Evolutionary conservation across 2,888 invertebrate species (phyloP), one percentile per base, ranked within the genome.

Genomic region (Nemoura dubitans): DNA sequence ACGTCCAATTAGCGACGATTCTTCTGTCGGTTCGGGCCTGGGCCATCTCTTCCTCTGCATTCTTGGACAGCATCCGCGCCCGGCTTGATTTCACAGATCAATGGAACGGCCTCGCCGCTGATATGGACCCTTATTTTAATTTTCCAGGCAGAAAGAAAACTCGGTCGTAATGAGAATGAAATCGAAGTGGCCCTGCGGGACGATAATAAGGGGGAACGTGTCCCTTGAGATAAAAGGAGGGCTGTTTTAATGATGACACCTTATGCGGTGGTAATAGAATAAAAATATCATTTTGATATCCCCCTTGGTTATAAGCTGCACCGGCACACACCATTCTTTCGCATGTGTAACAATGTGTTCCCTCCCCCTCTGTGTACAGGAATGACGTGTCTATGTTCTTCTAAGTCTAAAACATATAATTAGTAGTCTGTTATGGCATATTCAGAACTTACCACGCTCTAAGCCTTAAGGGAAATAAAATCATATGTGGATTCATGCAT

Each of bases 241-340:
- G 84, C 26, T 28, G 14, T 27, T 59, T 28, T 84, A 59, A 59
- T 76, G 84, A 59, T 29, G 84, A 59, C 84, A 84, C 84, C 84
- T 84, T 84, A 76, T 84, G 84, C 76, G 28, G 84, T 76, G 84
- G 29, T 84, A 84, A 84, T 84, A 84, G 84, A 84, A 84, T 84
- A 76, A 84, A 84, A 84, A 29, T 84, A 84, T 84, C 83, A 84
- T 84, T 84, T 84, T 84, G 84, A 59, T 76, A 81, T 30, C 81
- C 81, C 81, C 29, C 30, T 81, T 16, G 29, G 59, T 16, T 59
- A 59, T 59, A 59, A 21, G 59, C 59, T 21, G 21, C 59, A 59
- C 21, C 21, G 59, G 14, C 59, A 21, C 59, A 59, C 21, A 59
- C 59, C 3, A 36, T 36, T 6, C 10, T 36, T 10, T 36, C 10